Conservation (phyloP, 2,888 invertebrate genomes). For the Eretmocerus hayati region DNA sequence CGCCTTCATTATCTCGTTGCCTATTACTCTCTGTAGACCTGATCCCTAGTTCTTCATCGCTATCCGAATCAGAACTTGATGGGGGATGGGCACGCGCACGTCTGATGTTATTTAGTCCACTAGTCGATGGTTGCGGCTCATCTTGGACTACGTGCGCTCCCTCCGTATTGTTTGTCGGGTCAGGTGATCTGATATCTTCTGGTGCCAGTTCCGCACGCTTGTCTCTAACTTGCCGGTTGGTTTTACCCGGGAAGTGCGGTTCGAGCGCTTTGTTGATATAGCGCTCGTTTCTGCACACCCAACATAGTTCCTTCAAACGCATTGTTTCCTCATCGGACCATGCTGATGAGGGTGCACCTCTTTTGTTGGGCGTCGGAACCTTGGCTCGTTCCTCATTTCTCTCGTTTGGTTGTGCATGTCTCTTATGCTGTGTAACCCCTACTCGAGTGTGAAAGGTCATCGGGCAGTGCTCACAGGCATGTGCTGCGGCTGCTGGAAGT, state of each 20-base stretch:
- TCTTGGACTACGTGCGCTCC: too few relatives aligned
- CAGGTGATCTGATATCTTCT: too few relatives aligned
- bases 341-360: neutral
- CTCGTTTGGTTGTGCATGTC: neutral
- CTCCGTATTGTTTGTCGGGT: too few relatives aligned
- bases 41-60: too few relatives aligned
- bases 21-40: too few relatives aligned
- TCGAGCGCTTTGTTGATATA: neutral
- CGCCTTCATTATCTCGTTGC: too few relatives aligned
- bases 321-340: neutral
- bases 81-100: too few relatives aligned
- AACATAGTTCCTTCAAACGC: neutral
- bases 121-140: neutral
- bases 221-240: neutral
- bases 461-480: neutral
- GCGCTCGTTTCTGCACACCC: neutral
- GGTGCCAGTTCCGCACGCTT: conserved; percentile 29
- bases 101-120: too few relatives aligned
- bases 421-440: neutral
- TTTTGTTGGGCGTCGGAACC: neutral
- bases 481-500: neutral
- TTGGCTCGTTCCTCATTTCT: neutral
- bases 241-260: neutral
- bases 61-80: too few relatives aligned
- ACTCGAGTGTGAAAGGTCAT: neutral